Evolutionary conservation across 2,888 invertebrate species (phyloP).

Genomic region (Rambutsinella grinnellia): DNA sequence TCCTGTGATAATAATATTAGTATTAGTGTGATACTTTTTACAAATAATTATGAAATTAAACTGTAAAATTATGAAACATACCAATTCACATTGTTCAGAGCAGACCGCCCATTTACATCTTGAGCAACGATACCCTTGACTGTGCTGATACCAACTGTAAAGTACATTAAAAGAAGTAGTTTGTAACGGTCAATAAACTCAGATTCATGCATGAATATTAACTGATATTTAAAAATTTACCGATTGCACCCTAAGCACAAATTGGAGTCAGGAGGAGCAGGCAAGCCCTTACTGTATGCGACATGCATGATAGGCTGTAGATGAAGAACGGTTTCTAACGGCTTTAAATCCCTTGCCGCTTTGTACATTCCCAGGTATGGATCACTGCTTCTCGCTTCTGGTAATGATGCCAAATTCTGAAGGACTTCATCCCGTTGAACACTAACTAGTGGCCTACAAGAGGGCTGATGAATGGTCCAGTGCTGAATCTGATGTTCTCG

Average conservation of each 20-base stretch:
- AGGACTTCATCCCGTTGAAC: conserved; percentile 9
- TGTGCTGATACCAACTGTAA: conserved; percentile 40
- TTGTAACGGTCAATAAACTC: too few relatives aligned
- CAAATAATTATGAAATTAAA: background rate
- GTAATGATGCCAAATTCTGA: conserved; percentile 10
- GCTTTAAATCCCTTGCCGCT: conserved; percentile 14
- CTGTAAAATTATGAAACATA: conserved; percentile 1
- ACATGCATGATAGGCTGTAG: conserved; percentile 39
- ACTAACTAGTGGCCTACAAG: conserved; percentile 12
- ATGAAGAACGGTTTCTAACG: conserved; percentile 20
- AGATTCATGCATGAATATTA: too few relatives aligned
- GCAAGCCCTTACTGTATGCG: conserved; percentile 26
- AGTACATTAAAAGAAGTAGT: too few relatives aligned
- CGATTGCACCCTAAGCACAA: conserved; percentile 40
- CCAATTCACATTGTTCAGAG: conserved; percentile 36
- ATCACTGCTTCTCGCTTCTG: conserved; percentile 14
- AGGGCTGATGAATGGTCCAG: conserved; percentile 10
- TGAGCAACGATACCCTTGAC: conserved; percentile 41
- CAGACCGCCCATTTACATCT: conserved; percentile 50
- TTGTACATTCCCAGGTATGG: conserved; percentile 24
- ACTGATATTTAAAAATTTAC: too few relatives aligned
- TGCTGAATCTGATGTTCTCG: conserved; percentile 29
- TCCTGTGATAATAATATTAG: too few relatives aligned
- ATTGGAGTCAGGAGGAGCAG: conserved; percentile 47
- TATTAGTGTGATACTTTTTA: too few relatives aligned